Conservation (phyloP, 92 coral and sea anemone genomes). For the Chrysogorgia sp. region DNA sequence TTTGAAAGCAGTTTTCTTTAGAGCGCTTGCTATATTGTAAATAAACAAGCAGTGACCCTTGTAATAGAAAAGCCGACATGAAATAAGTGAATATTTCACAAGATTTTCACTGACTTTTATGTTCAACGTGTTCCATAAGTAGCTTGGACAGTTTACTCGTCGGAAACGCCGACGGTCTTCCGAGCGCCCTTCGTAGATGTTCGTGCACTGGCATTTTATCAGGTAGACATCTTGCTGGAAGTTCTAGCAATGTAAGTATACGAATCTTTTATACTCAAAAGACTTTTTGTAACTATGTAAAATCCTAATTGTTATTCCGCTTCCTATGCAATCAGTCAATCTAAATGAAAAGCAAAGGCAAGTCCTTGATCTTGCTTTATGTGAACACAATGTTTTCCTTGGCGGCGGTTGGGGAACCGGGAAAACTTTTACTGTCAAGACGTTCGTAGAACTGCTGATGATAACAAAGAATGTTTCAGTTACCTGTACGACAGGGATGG, state of each 20-base stretch:
- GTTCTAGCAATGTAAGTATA: not conserved
- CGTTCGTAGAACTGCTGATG: constrained; percentile 3
- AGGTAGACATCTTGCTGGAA: not conserved
- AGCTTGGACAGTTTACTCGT: no score
- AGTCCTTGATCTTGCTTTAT: no score
- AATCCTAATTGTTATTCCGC: no score
- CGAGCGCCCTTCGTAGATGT: not conserved
- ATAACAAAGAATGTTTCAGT: constrained; percentile 10
- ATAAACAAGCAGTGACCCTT: no score
- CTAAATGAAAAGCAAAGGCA: no score
- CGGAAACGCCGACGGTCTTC: constrained; percentile 5
- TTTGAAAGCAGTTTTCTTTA: no score
- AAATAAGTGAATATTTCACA: no score
- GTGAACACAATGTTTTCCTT: constrained; percentile 5
- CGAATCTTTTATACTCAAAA: not conserved
- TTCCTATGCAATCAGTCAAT: no score
- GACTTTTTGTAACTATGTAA: not conserved
- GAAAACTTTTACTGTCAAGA: constrained; percentile 20
- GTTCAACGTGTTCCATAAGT: no score
- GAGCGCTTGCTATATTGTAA: no score
- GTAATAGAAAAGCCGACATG: no score
- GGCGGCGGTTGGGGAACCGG: constrained; percentile 11
- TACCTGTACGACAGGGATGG: constrained; percentile 34
- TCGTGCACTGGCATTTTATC: not conserved
- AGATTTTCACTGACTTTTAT: no score